Evolutionary conservation across 1,140 invertebrate species (phyloP).

Genomic region (Daktulosphaira vitifoliae): DNA sequence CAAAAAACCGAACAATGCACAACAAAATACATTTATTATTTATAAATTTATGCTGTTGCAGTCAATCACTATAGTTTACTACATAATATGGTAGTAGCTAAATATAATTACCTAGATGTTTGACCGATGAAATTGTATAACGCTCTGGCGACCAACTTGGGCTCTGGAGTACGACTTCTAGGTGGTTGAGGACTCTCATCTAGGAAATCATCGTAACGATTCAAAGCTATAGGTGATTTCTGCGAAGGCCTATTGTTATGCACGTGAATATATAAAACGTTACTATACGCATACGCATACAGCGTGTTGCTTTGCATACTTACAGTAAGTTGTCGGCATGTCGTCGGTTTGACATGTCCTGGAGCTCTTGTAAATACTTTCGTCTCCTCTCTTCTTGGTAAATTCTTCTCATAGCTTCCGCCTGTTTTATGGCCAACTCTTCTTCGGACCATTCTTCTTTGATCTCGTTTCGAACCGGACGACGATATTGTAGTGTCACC

Average conservation of each 20-base stretch:
- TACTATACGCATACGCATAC: conserved; percentile 16
- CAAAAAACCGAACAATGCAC: neutral
- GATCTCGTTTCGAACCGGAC: conserved; percentile 72
- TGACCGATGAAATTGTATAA: conserved; percentile 87
- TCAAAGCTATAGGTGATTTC: conserved; percentile 84
- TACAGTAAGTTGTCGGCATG: conserved; percentile 84
- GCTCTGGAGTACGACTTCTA: conserved; percentile 55
- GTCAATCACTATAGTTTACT: no score
- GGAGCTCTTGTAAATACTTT: conserved; percentile 80
- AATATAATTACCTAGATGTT: conserved; percentile 50
- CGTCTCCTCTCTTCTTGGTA: conserved; percentile 78
- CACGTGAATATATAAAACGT: conserved; percentile 38
- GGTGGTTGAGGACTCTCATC: conserved; percentile 52
- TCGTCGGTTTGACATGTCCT: conserved; percentile 80
- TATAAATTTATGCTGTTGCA: no score
- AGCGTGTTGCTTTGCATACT: conserved; percentile 40
- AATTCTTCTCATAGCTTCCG: conserved; percentile 78
- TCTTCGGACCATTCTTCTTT: conserved; percentile 68
- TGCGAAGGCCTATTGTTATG: conserved; percentile 62
- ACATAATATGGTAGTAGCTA: no score
- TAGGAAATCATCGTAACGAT: conserved; percentile 81
- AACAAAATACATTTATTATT: no score
- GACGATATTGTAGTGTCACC: conserved; percentile 86
- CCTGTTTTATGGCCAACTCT: conserved; percentile 72
- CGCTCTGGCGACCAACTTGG: conserved; percentile 69